Conservation (phyloP, 2,797 vertebrate genomes). For the Thripadectes ignobilis region DNA sequence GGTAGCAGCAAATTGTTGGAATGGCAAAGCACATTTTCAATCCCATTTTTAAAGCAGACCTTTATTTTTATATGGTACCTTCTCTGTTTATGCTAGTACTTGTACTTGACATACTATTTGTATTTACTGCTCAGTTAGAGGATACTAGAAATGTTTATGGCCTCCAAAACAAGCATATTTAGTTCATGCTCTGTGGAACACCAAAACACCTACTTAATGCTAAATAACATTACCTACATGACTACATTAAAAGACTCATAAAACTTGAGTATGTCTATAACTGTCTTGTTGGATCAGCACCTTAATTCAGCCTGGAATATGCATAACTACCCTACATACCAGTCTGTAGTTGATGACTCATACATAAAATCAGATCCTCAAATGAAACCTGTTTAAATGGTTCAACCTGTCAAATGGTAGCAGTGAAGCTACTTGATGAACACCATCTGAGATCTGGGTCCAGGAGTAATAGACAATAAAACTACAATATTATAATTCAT, state of each 20-base stretch:
- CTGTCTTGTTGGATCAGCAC: not conserved
- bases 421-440: not conserved
- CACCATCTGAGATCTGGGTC: not conserved
- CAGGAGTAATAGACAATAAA: not conserved
- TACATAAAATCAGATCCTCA: not conserved
- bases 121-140: not conserved
- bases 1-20: not conserved
- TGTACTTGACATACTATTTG: not conserved
- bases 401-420: not conserved
- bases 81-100: not conserved
- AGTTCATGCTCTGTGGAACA: not conserved
- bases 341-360: not conserved
- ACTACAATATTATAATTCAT: not conserved
- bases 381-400: not conserved
- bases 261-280: not conserved
- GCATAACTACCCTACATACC: not conserved
- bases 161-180: not conserved
- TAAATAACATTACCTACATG: not conserved
- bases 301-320: not conserved
- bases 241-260: not conserved
- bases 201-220: not conserved
- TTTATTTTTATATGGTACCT: not conserved
- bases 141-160: not conserved
- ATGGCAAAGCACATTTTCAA: not conserved
- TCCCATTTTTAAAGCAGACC: not conserved